Evolutionary conservation across 2,888 invertebrate species (phyloP), one percentile per base, ranked within the genome.

Genomic region (Miltochrista miniata): DNA sequence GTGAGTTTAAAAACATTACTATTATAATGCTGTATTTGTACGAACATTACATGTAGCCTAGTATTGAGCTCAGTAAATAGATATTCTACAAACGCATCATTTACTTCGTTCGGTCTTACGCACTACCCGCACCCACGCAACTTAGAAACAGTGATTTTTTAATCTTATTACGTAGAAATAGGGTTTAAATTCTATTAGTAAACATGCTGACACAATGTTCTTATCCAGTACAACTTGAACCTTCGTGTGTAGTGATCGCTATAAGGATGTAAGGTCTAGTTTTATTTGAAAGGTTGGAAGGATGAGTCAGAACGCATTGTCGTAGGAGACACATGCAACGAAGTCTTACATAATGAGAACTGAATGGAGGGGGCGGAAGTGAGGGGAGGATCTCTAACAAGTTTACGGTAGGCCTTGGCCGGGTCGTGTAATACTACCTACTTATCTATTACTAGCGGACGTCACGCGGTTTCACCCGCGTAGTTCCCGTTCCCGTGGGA

Each of bases 331-430:
- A 63, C 47, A 53, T 66, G 63, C 67, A 56, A 48, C 45, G 71
- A 69, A 69, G 68, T 63, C 68, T 68, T 69, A 70, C 65, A 68
- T 69, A 69, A 68, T 70, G 71, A 63, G 59, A 58, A 58, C 52
- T 70, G 59, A 62, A 60, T 61, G 61, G 49, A 51, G 50, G 57
- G 14, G 15, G 39, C n/a, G n/a, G 31, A 30, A n/a, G n/a, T n/a
- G n/a, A n/a, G n/a, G n/a, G 68, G 63, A 57, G 51, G 41, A 36
- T 51, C 48, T 48, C 54, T 74, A 72, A 74, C 72, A 64, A 72
- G 72, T 70, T 74, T 74, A 74, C 44, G 12, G 54, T 47, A 53
- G 64, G 63, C 74, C 73, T 74, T 74, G 75, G 57, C 53, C 50
- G n/a, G n/a, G n/a, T n/a, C n/a, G n/a, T n/a, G n/a, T n/a, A n/a